phyloP scores from a whole-genome alignment of 2,113 vertebrate genomes.

The Gallinago jamesoni region DNA sequence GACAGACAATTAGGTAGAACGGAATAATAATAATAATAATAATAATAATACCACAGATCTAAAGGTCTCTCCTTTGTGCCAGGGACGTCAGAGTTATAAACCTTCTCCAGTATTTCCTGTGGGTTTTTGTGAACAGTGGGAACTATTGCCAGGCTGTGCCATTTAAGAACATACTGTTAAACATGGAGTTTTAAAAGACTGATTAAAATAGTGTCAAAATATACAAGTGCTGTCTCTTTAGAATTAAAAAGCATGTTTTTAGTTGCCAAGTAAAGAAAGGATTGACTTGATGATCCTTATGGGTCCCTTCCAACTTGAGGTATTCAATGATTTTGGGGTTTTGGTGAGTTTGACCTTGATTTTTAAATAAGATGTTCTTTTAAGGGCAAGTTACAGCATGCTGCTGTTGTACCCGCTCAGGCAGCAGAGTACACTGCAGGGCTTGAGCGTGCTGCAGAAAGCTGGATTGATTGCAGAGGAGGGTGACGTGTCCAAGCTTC shows the following conservation, averaged over 20 bases:
- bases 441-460: background rate
- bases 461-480: background rate
- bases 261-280: background rate
- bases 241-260: background rate
- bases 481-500: background rate
- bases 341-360: background rate
- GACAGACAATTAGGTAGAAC: background rate
- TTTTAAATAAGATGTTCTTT: background rate
- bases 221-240: background rate
- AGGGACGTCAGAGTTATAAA: slow-evolving; percentile 39
- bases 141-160: slow-evolving; percentile 35
- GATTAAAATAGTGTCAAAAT: slow-evolving; percentile 11
- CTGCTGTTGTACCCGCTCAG: background rate
- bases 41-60: background rate
- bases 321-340: background rate
- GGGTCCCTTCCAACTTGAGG: background rate
- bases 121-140: slow-evolving; percentile 28
- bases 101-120: slow-evolving; percentile 31
- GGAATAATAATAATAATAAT: slow-evolving; percentile 20
- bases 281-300: background rate
- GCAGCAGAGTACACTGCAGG: background rate
- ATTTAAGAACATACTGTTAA: background rate
- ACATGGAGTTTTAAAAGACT: background rate
- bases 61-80: slow-evolving; percentile 8
- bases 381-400: background rate